phyloP scores from a whole-genome alignment of 2,888 invertebrate genomes.

The Allacma fusca region DNA sequence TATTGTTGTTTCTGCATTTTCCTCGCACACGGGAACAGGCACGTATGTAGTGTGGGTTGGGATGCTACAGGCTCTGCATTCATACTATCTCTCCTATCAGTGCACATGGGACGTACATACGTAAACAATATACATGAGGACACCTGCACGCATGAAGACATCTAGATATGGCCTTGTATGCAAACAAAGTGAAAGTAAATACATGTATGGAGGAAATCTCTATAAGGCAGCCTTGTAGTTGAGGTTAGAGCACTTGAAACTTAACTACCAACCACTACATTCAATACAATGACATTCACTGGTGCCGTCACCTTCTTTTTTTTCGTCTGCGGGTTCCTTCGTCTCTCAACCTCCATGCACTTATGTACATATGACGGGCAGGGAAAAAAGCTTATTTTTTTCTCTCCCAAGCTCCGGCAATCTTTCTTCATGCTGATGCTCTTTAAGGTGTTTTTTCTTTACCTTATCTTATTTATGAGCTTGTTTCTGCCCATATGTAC shows the following conservation, averaged over 20 bases:
- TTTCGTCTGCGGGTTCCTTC: not conserved
- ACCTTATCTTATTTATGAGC: constrained; percentile 40
- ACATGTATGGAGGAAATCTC: not conserved
- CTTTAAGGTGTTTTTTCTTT: constrained; percentile 36
- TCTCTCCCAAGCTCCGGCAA: not conserved
- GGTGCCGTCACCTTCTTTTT: constrained; percentile 17
- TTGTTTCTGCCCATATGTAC: not conserved
- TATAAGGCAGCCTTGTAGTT: not conserved
- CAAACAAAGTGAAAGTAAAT: no score
- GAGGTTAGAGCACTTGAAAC: constrained; percentile 26
- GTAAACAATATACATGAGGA: no score
- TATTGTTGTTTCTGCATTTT: no score
- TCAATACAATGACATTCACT: constrained; percentile 31
- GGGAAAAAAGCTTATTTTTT: constrained; percentile 8
- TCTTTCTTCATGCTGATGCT: constrained; percentile 18
- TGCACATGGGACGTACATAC: no score
- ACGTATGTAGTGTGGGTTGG: no score
- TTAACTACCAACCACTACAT: constrained; percentile 38
- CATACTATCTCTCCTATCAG: no score
- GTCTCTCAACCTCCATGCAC: not conserved
- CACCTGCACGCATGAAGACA: no score
- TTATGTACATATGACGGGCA: not conserved
- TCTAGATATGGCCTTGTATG: no score
- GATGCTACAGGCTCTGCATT: no score
- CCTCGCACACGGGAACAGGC: no score